Evolutionary conservation across 2,113 vertebrate genomes (phyloP), one percentile per base, ranked within the genome.

Genomic region (Beaufortia kweichowensis): DNA sequence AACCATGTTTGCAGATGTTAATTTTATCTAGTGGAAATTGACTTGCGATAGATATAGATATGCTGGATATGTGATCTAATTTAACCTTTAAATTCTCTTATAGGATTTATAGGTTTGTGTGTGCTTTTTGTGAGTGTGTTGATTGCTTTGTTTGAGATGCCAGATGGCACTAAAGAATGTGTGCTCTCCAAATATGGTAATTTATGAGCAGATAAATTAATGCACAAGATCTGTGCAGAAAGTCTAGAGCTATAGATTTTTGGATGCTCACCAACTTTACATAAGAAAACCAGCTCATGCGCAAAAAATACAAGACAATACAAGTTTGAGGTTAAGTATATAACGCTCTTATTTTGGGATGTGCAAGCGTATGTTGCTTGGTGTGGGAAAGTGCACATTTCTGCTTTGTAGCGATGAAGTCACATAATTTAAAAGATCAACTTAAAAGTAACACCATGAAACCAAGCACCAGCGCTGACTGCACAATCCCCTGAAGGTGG

Each of bases 111-210:
- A 24, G 31, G 39, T 72, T 59, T 70, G 21, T 64, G 15, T 56
- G 31, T 63, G 35, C n/a, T n/a, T 48, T 31, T 21, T 33, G 35
- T 29, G 63, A 7, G 35, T 46, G 21, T 61, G 78, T 77, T 75
- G 43, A 73, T 68, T 60, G 76, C 72, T 81, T 65, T 61, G 66
- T 67, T 56, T 69, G 72, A 33, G 43, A 31, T 68, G 14, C 33
- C 64, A 35, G 56, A 77, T 76, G 69, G 65, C 43, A 78, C 31
- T 78, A 78, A 43, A 63, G 29, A 59, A 8, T 63, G 41, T 62
- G 31, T 29, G 65, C 64, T 28, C 17, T 59, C 24, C 26, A 67
- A 46, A 56, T 57, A 46, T 15, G 23, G 24, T 68, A 46, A 67
- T 59, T 67, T 59, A 59, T 77, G 64, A 77, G 61, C 19, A 48